A percentile compares a stretch with the other conserved stretches of the same genome.
Conservation (phyloP, 2,797 vertebrate species). For the Selene dorsalis region DNA sequence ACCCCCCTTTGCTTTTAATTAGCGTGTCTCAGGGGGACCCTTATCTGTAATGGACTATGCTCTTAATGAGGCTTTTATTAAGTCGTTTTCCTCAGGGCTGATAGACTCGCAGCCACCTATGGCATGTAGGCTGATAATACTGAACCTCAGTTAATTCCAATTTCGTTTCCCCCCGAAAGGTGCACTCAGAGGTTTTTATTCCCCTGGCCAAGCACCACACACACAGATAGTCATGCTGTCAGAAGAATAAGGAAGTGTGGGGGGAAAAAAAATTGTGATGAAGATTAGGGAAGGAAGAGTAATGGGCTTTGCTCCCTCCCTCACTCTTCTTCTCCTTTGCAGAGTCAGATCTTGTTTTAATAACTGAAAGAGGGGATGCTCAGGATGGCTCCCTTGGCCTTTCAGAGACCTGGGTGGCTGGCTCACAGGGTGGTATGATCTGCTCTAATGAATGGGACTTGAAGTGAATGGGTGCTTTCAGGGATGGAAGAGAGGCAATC, state of each 20-base stretch:
- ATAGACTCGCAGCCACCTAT: slow-evolving; percentile 74
- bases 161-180: slow-evolving; percentile 47
- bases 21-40: slow-evolving; percentile 73
- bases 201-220: slow-evolving; percentile 20
- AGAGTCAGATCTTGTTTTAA: slow-evolving; percentile 48
- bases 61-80: slow-evolving; percentile 84
- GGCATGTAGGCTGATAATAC: slow-evolving; percentile 75
- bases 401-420: slow-evolving; percentile 39
- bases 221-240: slow-evolving; percentile 23
- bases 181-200: slow-evolving; percentile 50
- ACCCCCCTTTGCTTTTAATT: slow-evolving; percentile 80
- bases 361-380: slow-evolving; percentile 32
- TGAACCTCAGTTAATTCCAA: slow-evolving; percentile 67
- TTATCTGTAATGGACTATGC: slow-evolving; percentile 80
- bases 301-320: slow-evolving; percentile 28
- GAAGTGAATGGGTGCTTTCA: slow-evolving; percentile 67
- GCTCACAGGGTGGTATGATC: slow-evolving; percentile 53
- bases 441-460: slow-evolving; percentile 65
- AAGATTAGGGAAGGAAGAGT: slow-evolving; percentile 51
- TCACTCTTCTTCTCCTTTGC: slow-evolving; percentile 12
- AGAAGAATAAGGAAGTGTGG: slow-evolving; percentile 26
- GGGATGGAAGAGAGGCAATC: slow-evolving; percentile 50
- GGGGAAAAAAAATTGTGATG: slow-evolving; percentile 30
- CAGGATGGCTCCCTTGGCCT: slow-evolving; percentile 45
- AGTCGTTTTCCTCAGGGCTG: slow-evolving; percentile 73